Base-by-base conservation (phyloP, 53 echinoderm and acorn worm species). In the Patiria pectinifera region DNA sequence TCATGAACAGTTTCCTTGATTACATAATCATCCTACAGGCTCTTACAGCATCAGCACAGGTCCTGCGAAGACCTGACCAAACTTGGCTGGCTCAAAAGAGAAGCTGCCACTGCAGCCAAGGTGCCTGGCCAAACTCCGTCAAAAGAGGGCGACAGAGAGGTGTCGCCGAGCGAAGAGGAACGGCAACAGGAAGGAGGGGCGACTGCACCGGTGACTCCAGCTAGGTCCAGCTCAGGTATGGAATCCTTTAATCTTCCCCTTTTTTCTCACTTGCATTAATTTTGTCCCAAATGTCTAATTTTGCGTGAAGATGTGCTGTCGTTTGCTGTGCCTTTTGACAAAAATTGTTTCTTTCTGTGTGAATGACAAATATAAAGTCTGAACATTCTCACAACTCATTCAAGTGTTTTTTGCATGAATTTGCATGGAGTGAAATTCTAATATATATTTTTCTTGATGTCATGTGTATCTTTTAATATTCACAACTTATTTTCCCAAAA, bases 11-110 rank as follows among this genome's bases (percentile, higher is more conserved):
- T 45, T 46, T 43, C 80, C 45, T 59, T 79, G 23, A 9, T 80
- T 22, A 11, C 81, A 8, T 53, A 53, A 9, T 60, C 90, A 35
- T 19, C 81, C 48, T 0, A 66, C 86, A 97, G 97, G 84, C 87
- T 94, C 71, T 62, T 92, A 6, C 86, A 89, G 58, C 93, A 92
- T 13, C 93, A 78, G 35, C 82, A 93, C 71, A 59, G 43, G 26
- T 97, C 97, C 1, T 84, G 89, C 21, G 97, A 97, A 80, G 94
- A 97, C 83, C 94, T 97, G 48, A 94, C 95, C 35, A 69, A 83
- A 48, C 92, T 97, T 4, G 93, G 93, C 44, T 62, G 85, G 82
- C 85, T 94, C 18, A 93, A 92, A 77, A 89, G 69, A 78, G 48
- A 90, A 8, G 45, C 78, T 26, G 48, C 89, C 19, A 79, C 23